phyloP scores from a whole-genome alignment of 1,140 invertebrate genomes.

The Heliothis virescens region DNA sequence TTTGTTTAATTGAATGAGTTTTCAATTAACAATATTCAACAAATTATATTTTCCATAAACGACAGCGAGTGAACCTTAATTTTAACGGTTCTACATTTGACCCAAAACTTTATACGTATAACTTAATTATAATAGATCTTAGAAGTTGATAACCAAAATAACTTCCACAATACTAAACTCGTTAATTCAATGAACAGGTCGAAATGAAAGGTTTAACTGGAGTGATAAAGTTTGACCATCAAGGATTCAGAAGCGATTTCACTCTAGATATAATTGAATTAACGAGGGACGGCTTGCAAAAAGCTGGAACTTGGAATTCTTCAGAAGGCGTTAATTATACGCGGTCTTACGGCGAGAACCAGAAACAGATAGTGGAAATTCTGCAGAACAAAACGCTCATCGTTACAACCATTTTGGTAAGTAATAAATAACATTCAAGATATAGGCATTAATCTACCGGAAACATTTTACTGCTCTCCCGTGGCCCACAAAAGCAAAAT shows the following conservation, averaged over 20 bases:
- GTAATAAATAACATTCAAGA: constrained; percentile 67
- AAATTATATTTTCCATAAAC: constrained; percentile 4
- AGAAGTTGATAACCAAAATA: constrained; percentile 47
- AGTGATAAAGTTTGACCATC: constrained; percentile 97
- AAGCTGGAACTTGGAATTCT: constrained; percentile 96
- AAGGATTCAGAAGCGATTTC: constrained; percentile 97
- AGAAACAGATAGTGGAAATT: constrained; percentile 94
- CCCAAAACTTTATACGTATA: constrained; percentile 26
- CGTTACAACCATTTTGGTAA: constrained; percentile 96
- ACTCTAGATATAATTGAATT: constrained; percentile 96
- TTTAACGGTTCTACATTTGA: constrained; percentile 4
- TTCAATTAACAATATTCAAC: constrained; percentile 30
- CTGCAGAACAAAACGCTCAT: constrained; percentile 96
- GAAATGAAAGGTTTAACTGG: constrained; percentile 97
- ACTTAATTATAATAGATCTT: constrained; percentile 21
- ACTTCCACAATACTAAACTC: constrained; percentile 42
- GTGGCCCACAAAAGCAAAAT: constrained; percentile 65
- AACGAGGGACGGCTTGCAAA: constrained; percentile 91
- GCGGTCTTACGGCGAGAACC: constrained; percentile 92
- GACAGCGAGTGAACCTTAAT: constrained; percentile 5
- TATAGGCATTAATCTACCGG: constrained; percentile 52
- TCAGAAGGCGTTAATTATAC: constrained; percentile 96
- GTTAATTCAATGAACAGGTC: constrained; percentile 87
- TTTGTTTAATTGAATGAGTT: constrained; percentile 15
- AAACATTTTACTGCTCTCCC: constrained; percentile 62